These are phyloP conservation scores for Chrysochloris asiatica DNA, from an alignment of 2,113 vertebrate genomes.

Conservation along the genomic window DNA sequence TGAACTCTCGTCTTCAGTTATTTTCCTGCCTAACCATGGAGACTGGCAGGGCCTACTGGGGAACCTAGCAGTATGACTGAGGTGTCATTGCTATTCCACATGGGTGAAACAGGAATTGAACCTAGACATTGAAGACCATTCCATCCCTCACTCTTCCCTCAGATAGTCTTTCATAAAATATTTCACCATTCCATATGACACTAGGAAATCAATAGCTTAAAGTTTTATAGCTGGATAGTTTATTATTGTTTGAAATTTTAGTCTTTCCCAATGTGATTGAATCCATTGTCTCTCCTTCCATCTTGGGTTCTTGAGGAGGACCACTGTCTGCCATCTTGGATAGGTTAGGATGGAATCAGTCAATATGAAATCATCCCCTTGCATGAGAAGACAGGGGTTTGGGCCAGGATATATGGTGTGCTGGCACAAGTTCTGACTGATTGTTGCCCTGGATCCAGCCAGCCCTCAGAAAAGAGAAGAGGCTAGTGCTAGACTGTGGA, in stretches of 20 bases:
- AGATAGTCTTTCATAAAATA: neutral
- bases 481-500: neutral
- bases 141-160: neutral
- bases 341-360: neutral
- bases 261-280: neutral
- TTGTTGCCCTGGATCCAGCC: neutral
- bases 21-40: neutral
- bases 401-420: neutral
- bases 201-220: neutral
- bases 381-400: neutral
- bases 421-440: neutral
- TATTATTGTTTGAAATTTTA: neutral
- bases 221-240: neutral
- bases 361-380: neutral
- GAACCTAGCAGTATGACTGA: neutral
- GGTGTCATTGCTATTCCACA: neutral
- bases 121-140: neutral
- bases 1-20: neutral
- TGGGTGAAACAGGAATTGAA: neutral
- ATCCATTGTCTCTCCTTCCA: neutral
- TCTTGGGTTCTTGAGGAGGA: neutral
- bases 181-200: neutral
- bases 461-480: neutral
- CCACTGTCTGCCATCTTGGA: neutral
- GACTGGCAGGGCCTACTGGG: neutral